These are phyloP conservation scores for Pantherophis alleghaniensis DNA, from an alignment of 2,797 vertebrate genomes.

Conservation along the genomic window DNA sequence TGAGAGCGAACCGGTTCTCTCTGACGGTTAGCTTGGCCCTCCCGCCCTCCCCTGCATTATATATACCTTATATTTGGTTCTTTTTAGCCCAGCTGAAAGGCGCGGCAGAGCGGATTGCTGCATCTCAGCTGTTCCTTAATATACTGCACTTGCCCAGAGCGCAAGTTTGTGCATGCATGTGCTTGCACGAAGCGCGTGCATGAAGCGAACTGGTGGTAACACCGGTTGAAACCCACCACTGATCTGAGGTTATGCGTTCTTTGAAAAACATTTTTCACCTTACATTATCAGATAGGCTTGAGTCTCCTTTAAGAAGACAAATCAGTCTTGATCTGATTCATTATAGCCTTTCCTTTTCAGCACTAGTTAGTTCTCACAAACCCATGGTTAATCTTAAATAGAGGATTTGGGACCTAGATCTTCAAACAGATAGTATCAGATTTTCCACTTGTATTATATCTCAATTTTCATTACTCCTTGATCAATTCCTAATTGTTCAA, in stretches of 20 bases:
- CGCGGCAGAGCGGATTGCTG: accelerated
- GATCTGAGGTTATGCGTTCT: background rate
- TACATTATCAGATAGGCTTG: background rate
- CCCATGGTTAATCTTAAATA: background rate
- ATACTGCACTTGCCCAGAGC: too few species aligned
- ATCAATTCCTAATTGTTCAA: background rate
- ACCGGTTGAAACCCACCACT: too few species aligned
- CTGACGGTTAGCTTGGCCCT: too few species aligned
- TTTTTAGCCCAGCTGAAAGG: too few species aligned
- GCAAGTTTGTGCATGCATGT: too few species aligned
- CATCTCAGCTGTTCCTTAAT: too few species aligned
- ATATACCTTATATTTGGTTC: too few species aligned
- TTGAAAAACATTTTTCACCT: background rate
- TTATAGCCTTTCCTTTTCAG: background rate
- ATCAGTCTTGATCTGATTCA: background rate
- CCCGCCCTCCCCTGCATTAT: too few species aligned
- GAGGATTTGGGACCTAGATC: background rate
- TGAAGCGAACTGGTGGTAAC: too few species aligned
- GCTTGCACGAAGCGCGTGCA: too few species aligned
- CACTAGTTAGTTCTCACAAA: background rate
- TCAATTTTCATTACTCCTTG: background rate
- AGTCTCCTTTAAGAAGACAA: background rate
- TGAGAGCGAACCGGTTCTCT: too few species aligned
- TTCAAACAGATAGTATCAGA: background rate
- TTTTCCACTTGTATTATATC: background rate